These are phyloP conservation scores for Procavia capensis DNA, from an alignment of 2,113 vertebrate genomes.

Conservation along the genomic window DNA sequence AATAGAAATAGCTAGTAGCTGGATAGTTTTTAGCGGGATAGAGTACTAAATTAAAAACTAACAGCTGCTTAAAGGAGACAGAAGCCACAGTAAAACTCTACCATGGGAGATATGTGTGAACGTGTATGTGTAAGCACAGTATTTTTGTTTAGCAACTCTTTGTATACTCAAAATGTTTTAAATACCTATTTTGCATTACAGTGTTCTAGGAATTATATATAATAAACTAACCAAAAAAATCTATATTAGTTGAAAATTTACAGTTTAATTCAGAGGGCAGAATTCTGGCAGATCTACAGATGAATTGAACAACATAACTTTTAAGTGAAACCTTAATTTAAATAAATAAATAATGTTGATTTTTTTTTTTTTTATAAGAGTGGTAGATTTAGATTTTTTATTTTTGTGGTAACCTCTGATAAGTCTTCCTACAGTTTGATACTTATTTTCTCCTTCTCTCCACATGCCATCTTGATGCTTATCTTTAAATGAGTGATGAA, in stretches of 20 bases:
- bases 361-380: conserved; percentile 44
- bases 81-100: background rate
- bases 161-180: conserved; percentile 21
- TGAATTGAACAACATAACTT: background rate
- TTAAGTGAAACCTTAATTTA: conserved; percentile 21
- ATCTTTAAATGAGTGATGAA: conserved; percentile 27
- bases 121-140: background rate
- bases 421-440: background rate
- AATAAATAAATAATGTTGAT: conserved; percentile 20
- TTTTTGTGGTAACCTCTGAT: background rate
- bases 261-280: conserved; percentile 4
- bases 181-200: background rate
- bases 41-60: conserved; percentile 28
- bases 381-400: background rate
- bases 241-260: background rate
- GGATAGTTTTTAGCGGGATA: background rate
- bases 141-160: conserved; percentile 59
- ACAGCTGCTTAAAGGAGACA: background rate
- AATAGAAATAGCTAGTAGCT: background rate
- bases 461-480: background rate
- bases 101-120: background rate
- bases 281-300: background rate
- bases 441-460: background rate
- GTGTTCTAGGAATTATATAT: background rate
- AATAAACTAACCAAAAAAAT: conserved; percentile 27